Evolutionary conservation across 2,113 vertebrate genomes (phyloP), one percentile per base, ranked within the genome.

Genomic region (Synchiropus splendidus): DNA sequence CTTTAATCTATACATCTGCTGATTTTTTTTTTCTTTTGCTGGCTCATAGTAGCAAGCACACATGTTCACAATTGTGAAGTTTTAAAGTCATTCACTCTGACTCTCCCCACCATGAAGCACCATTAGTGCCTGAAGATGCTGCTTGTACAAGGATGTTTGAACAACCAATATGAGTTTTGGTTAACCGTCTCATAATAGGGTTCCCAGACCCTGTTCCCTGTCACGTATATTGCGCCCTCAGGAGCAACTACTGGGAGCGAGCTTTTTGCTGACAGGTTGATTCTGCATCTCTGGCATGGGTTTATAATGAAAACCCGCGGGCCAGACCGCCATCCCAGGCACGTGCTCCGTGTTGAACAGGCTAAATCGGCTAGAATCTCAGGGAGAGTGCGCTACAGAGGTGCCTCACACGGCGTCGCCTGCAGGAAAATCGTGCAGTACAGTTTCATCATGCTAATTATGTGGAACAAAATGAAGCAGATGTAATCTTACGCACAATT

Each of bases 351-450:
- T 63, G 55, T 51, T 73, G 50, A 72, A 65, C 49, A 45, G 42
- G 56, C 68, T 64, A 70, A 54, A 63, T 16, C 61, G 45, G 51
- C 60, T 16, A 54, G 57, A 62, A 64, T 62, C 58, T 72, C 63
- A 62, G 61, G 44, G 51, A 48, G 67, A 48, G 51, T 35, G 35
- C 42, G 51, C 48, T 51, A 35, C 42, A 58, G 39, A 48, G 41
- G 45, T 51, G 55, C 61, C 61, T 65, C 70, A 69, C 64, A 53
- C 53, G 27, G 54, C 42, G 55, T 48, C 57, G 60, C 70, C 67
- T 16, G 9, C 27, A 49, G 70, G 41, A 15, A 56, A 17, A 51
- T 35, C 34, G 57, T 46, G 52, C 58, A 62, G 57, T 45, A 33
- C 31, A 2, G 18, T 58, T 66, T 66, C 47, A 55, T 36, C 12